Evolutionary conservation across 2,797 vertebrate genomes (phyloP).

Genomic region (Clarias platycephalus): DNA sequence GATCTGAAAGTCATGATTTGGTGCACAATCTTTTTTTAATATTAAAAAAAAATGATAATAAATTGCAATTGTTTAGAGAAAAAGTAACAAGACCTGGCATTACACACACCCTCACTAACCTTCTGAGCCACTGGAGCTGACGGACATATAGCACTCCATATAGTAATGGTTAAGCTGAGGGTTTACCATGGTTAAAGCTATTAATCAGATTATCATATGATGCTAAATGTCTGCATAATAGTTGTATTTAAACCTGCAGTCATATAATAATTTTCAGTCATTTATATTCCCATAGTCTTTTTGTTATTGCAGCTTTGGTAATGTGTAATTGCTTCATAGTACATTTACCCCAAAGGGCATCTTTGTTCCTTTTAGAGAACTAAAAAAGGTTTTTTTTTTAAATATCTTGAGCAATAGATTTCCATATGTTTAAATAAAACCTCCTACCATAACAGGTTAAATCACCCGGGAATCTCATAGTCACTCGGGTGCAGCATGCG

Average conservation of each 20-base stretch:
- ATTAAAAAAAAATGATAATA: too few relatives aligned
- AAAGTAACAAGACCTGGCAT: not conserved
- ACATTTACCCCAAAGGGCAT: not conserved
- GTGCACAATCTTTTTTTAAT: not conserved
- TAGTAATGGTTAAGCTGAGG: not conserved
- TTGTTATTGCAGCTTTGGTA: not conserved
- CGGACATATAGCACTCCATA: not conserved
- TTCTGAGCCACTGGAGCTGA: not conserved
- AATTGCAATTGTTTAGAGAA: too few relatives aligned
- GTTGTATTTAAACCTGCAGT: not conserved
- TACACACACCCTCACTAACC: not conserved
- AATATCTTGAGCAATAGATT: not conserved
- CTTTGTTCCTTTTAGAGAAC: not conserved
- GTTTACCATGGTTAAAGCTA: not conserved
- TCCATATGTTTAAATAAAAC: slow-evolving; percentile 10
- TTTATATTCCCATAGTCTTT: not conserved
- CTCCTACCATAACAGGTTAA: slow-evolving; percentile 1
- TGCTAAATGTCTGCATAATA: not conserved
- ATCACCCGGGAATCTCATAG: not conserved
- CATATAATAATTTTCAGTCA: not conserved
- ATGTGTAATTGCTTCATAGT: not conserved
- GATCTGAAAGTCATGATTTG: not conserved
- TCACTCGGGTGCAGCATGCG: slow-evolving; percentile 56
- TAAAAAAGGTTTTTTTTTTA: not conserved
- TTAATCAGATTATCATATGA: not conserved